A percentile compares a stretch with the other conserved stretches of the same genome.
Conservation (phyloP, 2,113 vertebrate genomes). For the Scartelaos histophorus region DNA sequence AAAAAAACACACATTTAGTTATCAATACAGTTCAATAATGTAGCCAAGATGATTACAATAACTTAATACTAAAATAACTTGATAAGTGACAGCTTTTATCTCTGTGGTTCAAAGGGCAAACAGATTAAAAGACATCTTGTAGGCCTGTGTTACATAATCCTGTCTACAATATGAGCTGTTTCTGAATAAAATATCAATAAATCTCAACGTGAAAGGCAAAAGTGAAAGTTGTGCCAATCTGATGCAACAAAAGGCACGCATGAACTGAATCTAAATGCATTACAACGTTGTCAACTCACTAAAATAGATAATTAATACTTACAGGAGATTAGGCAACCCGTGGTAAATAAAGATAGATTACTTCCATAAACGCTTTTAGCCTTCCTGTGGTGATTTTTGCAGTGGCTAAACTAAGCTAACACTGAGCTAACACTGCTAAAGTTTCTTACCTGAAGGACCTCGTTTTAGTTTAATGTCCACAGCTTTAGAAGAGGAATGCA, state of each 20-base stretch:
- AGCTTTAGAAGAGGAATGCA: constrained; percentile 20
- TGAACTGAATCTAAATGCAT: neutral
- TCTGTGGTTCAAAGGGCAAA: constrained; percentile 31
- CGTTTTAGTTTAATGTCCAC: constrained; percentile 70
- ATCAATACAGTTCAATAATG: neutral
- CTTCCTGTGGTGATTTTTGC: constrained; percentile 16
- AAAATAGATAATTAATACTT: neutral
- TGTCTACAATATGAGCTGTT: neutral
- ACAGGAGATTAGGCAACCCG: neutral
- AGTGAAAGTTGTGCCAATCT: neutral
- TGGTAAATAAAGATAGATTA: neutral
- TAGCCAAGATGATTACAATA: neutral
- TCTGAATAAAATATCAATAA: neutral
- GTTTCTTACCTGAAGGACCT: constrained; percentile 70
- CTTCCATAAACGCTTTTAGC: constrained; percentile 45
- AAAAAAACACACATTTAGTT: constrained; percentile 7
- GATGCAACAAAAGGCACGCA: neutral
- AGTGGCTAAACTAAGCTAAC: constrained; percentile 24
- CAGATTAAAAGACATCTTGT: neutral
- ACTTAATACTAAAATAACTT: neutral
- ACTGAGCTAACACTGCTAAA: constrained; percentile 2
- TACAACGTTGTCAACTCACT: neutral
- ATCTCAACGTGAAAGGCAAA: neutral
- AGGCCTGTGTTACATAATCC: neutral
- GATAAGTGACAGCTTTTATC: constrained; percentile 17